phyloP scores from a whole-genome alignment of 2,113 vertebrate genomes.

The Thomomys bottae region DNA sequence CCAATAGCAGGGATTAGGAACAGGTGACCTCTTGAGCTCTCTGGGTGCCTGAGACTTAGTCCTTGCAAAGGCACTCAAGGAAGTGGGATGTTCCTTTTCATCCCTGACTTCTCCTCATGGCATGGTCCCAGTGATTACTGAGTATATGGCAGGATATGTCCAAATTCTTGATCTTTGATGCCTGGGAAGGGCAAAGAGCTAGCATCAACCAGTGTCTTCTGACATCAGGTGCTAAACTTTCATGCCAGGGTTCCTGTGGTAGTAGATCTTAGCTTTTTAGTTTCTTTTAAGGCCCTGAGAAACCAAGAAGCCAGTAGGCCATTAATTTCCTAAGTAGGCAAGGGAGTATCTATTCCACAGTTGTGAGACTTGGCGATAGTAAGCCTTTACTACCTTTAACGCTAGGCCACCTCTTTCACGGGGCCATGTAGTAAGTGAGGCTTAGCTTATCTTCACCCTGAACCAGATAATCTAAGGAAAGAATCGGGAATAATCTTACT shows the following conservation, averaged over 20 bases:
- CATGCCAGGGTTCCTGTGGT: neutral
- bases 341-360: neutral
- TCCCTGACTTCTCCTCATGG: neutral
- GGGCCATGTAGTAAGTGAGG: neutral
- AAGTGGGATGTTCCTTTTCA: conserved; percentile 1
- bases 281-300: neutral
- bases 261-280: neutral
- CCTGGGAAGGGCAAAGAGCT: neutral
- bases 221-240: neutral
- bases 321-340: neutral
- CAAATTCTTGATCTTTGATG: neutral
- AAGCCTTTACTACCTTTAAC: neutral
- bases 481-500: neutral
- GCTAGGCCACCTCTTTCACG: neutral
- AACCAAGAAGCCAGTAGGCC: neutral
- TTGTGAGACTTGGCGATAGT: neutral
- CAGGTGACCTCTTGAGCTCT: neutral
- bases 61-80: neutral
- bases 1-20: conserved; percentile 1
- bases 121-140: neutral
- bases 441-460: neutral
- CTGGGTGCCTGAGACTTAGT: conserved; percentile 10
- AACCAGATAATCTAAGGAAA: neutral
- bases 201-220: neutral
- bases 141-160: neutral